Percentiles rank a stretch among this genome's conserved stretches.
Evolutionary conservation across 2,888 invertebrate genomes (phyloP).

Genomic region (Megaustenia siamemsis): DNA sequence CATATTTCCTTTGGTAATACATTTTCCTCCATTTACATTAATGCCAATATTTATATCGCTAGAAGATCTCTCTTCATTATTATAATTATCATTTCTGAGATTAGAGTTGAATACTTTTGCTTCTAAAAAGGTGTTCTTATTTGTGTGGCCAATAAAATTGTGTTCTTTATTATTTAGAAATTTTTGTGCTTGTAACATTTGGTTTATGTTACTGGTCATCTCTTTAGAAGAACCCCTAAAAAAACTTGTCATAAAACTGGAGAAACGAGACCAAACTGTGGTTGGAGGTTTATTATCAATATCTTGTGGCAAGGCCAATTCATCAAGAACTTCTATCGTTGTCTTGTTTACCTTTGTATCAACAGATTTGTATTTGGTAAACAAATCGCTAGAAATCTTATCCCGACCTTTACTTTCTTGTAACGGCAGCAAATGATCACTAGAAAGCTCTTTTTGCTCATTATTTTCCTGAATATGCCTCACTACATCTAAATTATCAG

Average conservation of each 20-base stretch:
- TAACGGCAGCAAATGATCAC: neutral
- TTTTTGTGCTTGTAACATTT: neutral
- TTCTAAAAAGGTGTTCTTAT: neutral
- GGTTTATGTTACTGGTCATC: neutral
- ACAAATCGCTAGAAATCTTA: neutral
- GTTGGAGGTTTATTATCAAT: neutral
- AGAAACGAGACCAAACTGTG: slow-evolving; percentile 17
- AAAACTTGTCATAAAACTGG: slow-evolving; percentile 3
- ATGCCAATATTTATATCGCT: neutral
- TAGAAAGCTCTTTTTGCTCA: neutral
- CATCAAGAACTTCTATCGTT: slow-evolving; percentile 11
- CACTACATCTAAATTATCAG: neutral
- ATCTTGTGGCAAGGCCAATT: neutral
- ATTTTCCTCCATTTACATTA: neutral
- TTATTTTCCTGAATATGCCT: neutral
- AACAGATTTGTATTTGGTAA: neutral
- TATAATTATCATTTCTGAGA: neutral
- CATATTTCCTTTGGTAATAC: neutral
- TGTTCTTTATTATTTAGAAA: neutral
- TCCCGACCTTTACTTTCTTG: neutral
- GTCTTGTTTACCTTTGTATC: neutral
- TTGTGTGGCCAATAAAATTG: neutral
- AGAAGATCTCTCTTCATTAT: too few species aligned
- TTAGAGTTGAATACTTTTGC: neutral
- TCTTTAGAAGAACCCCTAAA: neutral